Conservation (phyloP, 2,888 invertebrate species). For the Synergus laeviventris region DNA sequence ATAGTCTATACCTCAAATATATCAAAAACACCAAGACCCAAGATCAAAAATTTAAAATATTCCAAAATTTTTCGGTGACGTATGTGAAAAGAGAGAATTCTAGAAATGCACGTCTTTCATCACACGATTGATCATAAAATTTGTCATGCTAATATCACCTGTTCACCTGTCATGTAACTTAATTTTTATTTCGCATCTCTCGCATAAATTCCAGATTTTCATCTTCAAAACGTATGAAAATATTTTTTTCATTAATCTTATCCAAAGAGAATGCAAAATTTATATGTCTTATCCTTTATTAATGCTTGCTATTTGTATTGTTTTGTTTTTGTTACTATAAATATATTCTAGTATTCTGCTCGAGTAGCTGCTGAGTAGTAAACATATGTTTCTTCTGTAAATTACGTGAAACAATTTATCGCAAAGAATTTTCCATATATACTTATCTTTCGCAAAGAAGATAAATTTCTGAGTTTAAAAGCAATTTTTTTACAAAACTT, state of each 20-base stretch:
- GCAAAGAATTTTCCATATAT: background rate
- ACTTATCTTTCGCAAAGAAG: background rate
- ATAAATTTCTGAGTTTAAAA: too few relatives aligned
- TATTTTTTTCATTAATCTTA: background rate
- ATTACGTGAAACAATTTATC: background rate
- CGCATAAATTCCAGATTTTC: background rate
- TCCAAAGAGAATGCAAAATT: background rate
- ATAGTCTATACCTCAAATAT: too few relatives aligned
- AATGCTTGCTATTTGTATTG: background rate
- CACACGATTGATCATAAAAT: background rate
- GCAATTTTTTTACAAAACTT: too few relatives aligned
- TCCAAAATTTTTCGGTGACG: background rate
- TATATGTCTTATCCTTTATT: background rate
- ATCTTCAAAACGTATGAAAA: background rate
- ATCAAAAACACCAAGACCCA: background rate
- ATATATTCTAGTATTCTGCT: too few relatives aligned
- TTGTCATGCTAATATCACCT: background rate
- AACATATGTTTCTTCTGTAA: background rate
- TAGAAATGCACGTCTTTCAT: background rate
- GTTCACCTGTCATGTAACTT: background rate
- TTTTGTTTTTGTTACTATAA: background rate
- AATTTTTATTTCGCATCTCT: background rate
- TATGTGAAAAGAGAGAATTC: background rate
- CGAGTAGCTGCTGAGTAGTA: too few relatives aligned
- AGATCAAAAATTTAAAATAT: background rate